A percentile compares a stretch with the other conserved stretches of the same genome.
These are phyloP conservation scores for Minunthozetes semirufus DNA, from an alignment of 2,888 invertebrate genomes.

Conservation along the genomic window DNA sequence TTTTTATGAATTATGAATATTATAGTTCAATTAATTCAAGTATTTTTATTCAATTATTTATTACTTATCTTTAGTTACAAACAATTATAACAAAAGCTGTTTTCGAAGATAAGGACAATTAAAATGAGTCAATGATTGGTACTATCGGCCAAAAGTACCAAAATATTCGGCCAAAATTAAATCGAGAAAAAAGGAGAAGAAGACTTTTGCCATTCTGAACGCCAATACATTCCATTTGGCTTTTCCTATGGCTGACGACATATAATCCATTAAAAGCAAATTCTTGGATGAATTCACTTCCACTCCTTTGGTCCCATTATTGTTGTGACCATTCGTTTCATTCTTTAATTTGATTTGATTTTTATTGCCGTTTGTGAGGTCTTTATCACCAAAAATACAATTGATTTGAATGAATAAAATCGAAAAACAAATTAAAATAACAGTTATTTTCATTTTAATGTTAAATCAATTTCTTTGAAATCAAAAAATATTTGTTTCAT, in stretches of 20 bases:
- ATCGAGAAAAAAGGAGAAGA: constrained; percentile 23
- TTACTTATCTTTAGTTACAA: too few species aligned
- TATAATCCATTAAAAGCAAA: background rate
- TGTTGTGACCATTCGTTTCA: background rate
- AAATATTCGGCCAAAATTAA: constrained; percentile 10
- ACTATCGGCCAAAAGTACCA: background rate
- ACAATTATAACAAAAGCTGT: too few species aligned
- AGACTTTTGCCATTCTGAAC: constrained; percentile 19
- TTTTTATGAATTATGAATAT: too few species aligned
- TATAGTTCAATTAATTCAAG: too few species aligned
- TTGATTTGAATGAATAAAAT: background rate
- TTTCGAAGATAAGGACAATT: too few species aligned
- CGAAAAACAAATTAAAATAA: background rate
- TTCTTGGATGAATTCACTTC: background rate
- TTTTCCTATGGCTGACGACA: background rate
- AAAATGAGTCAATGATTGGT: too few species aligned
- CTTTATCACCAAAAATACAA: background rate
- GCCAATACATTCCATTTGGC: constrained; percentile 22
- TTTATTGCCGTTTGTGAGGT: background rate
- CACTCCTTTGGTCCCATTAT: background rate
- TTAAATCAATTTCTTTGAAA: too few species aligned
- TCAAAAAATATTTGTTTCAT: too few species aligned
- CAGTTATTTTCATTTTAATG: background rate
- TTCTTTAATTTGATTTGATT: background rate
- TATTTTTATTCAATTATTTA: too few species aligned